A percentile compares a stretch with the other conserved stretches of the same genome.
These are phyloP conservation scores for Rutpela maculata DNA, from an alignment of 2,888 invertebrate genomes.

Conservation along the genomic window DNA sequence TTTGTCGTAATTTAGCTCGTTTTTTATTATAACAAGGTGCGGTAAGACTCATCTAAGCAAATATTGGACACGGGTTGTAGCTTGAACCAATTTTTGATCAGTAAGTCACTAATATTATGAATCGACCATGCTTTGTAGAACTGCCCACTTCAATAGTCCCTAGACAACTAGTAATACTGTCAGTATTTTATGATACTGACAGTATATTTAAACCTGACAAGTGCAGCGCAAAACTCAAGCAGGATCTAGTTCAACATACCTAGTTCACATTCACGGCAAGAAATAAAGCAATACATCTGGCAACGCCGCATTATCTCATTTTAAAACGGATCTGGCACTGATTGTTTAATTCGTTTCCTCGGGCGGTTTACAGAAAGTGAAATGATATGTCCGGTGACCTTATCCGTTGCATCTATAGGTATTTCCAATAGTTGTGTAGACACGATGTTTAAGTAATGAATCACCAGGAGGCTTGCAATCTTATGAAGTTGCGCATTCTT, in stretches of 20 bases:
- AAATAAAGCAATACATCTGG: not conserved
- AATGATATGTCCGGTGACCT: conserved; percentile 53
- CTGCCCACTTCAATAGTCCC: too few relatives aligned
- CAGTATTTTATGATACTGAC: too few relatives aligned
- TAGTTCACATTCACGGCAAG: not conserved
- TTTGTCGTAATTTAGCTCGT: too few relatives aligned
- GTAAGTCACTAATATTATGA: too few relatives aligned
- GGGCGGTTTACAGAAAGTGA: conserved; percentile 53
- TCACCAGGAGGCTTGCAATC: conserved; percentile 1
- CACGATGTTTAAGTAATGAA: conserved; percentile 27
- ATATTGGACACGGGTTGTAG: too few relatives aligned
- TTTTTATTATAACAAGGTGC: too few relatives aligned
- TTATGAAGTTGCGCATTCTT: conserved; percentile 24
- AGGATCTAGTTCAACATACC: not conserved
- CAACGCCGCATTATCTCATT: conserved; percentile 37
- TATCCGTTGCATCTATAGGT: conserved; percentile 41
- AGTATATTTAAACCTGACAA: too few relatives aligned
- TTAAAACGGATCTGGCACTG: conserved; percentile 36
- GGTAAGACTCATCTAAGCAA: too few relatives aligned
- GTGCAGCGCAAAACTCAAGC: not conserved
- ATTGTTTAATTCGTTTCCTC: conserved; percentile 30
- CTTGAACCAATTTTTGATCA: too few relatives aligned
- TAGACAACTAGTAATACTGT: too few relatives aligned
- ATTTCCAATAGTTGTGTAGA: conserved; percentile 40
- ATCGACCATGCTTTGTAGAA: too few relatives aligned